Conservation (phyloP, 1,140 invertebrate species). For the Eulimnadia texana region DNA sequence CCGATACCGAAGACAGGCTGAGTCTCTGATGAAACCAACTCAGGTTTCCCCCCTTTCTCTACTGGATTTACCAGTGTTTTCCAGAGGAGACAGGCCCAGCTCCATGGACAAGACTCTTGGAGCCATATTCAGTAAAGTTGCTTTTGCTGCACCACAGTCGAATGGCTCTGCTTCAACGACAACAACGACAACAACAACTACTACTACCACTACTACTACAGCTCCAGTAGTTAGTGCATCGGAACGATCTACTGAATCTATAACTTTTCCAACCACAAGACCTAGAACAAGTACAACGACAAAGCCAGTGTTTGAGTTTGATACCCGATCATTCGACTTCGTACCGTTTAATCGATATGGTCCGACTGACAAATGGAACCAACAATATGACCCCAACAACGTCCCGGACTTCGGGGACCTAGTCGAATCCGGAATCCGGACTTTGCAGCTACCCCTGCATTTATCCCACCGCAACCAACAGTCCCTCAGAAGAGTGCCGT, state of each 20-base stretch:
- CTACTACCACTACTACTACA: slow-evolving; percentile 11
- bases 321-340: slow-evolving; percentile 13
- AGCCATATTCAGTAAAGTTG: slow-evolving; percentile 49
- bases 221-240: slow-evolving; percentile 8
- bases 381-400: slow-evolving; percentile 5
- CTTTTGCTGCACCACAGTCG: slow-evolving; percentile 36
- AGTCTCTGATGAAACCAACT: background rate
- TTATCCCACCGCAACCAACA: background rate
- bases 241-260: no score
- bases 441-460: background rate
- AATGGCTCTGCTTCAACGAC: slow-evolving; percentile 3
- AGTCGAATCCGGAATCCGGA: slow-evolving; percentile 11
- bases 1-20: background rate
- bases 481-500: no score
- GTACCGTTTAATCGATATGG: slow-evolving; percentile 7
- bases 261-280: no score
- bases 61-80: slow-evolving; percentile 17
- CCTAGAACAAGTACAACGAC: background rate
- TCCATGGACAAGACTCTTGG: slow-evolving; percentile 42
- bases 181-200: slow-evolving; percentile 6
- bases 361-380: slow-evolving; percentile 1
- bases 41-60: slow-evolving; percentile 7
- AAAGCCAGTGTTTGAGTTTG: slow-evolving; percentile 3
- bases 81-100: slow-evolving; percentile 16
- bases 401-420: slow-evolving; percentile 10